A percentile compares a stretch with the other conserved stretches of the same genome.
Evolutionary conservation across 2,888 invertebrate genomes (phyloP).

Genomic region (Xestia sexstrigata): DNA sequence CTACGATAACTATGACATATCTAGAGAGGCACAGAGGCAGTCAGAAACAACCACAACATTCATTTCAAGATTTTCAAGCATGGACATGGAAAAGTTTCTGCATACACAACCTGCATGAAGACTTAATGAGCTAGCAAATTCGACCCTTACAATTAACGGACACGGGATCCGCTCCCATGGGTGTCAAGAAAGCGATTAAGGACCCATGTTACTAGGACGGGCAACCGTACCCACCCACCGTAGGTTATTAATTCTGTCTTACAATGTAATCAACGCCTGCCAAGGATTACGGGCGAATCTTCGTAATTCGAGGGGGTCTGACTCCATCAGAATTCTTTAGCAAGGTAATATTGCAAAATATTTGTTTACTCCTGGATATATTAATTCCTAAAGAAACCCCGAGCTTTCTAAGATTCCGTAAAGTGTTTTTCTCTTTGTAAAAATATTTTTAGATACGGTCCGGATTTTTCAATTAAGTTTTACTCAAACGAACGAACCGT

Average conservation of each 20-base stretch:
- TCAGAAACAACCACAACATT: background rate
- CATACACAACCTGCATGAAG: constrained; percentile 9
- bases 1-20: background rate
- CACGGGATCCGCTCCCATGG: constrained; percentile 44
- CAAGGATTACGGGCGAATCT: constrained; percentile 14
- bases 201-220: constrained; percentile 40
- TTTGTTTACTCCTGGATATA: background rate
- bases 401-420: background rate
- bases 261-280: constrained; percentile 48
- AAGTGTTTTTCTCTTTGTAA: background rate
- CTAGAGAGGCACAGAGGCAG: background rate
- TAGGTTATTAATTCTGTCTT: constrained; percentile 47
- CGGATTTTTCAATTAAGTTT: background rate
- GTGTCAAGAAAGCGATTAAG: constrained; percentile 46
- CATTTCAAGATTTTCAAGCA: background rate
- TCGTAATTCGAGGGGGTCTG: constrained; percentile 24
- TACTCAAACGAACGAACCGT: background rate
- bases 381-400: background rate
- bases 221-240: constrained; percentile 24
- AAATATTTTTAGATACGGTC: background rate
- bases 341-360: background rate
- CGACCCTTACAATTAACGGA: constrained; percentile 54
- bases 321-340: background rate
- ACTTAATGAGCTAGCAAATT: constrained; percentile 53
- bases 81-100: background rate